Evolutionary conservation across 30 jellyfish, hydroid and myxozoan species (phyloP).

Genomic region (Clytia hemisphaerica): DNA sequence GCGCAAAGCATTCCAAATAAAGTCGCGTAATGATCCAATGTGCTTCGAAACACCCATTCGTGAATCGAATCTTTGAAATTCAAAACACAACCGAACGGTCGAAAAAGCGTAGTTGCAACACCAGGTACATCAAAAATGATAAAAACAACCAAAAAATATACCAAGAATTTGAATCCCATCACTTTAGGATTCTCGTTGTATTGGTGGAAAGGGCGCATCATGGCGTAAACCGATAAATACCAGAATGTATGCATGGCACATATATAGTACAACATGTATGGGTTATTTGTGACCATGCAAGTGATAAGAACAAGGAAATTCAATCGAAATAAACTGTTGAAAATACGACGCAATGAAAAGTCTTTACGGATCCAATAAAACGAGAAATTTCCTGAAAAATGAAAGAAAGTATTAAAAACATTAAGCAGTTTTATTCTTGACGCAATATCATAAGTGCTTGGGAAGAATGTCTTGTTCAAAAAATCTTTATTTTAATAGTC

Average conservation of each 20-base stretch:
- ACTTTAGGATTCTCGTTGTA: conserved; percentile 55
- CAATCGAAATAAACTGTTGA: conserved; percentile 75
- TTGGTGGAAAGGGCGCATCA: conserved; percentile 97
- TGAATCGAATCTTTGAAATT: conserved; percentile 50
- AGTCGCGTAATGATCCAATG: conserved; percentile 86
- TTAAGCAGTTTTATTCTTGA: no score
- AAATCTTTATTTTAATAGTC: not conserved
- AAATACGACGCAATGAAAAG: conserved; percentile 60
- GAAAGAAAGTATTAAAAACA: not conserved
- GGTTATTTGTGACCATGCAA: conserved; percentile 54
- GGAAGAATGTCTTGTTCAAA: not conserved
- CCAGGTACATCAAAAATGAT: conserved; percentile 61
- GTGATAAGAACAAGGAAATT: conserved; percentile 71
- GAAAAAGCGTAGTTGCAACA: conserved; percentile 55
- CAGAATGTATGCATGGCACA: conserved; percentile 99
- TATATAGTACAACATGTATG: conserved; percentile 80
- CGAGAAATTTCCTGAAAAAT: conserved; percentile 79
- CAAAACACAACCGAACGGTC: conserved; percentile 58
- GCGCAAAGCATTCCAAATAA: conserved; percentile 89
- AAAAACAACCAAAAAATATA: conserved; percentile 51
- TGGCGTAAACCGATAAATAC: conserved; percentile 82
- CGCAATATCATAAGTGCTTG: no score
- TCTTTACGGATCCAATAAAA: conserved; percentile 92
- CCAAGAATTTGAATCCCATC: conserved; percentile 46
- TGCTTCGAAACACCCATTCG: conserved; percentile 94